Base-by-base conservation (phyloP, 2,797 vertebrate genomes). In the Australoheros facetus region DNA sequence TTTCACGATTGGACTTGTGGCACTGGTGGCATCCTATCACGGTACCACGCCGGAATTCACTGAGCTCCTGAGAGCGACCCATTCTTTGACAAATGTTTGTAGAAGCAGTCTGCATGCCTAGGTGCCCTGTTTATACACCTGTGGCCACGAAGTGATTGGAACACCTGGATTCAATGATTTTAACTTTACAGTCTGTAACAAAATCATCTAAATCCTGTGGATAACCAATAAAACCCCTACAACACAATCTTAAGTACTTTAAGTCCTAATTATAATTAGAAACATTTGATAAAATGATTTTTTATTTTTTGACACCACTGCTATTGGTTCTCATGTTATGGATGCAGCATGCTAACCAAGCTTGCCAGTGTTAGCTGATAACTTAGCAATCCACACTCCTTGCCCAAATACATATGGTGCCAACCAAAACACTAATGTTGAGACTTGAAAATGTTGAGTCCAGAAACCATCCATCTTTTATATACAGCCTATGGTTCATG, bases 341-440 rank as follows among this genome's bases (percentile, higher is more conserved):
- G 2, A 48, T 66, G 62, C 62, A 45, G 39, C 62, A 17, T 48
- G 62, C 39, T 48, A 45, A 28, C 39, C 62, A 66, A 66, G 17
- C 23, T 19, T 19, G 23, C 17, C 26, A 45, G 37, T 26, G 8
- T 64, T 64, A 64, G 60, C 37, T 10, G 37, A 45, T 64, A 64
- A 64, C 14, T 45, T 64, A 64, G 8, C 37, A 42, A 26, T 42
- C 14, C 14, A 45, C 14, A 45, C 42, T 4, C 21, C 60, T 45
- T 64, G 21, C 26, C 0, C 0, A 23, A 64, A 64, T 45, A 45
- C 45, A 45, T 26, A 64, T 45, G 60, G 21, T 17, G 4, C 21
- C 0, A 1, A 4, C 4, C 23, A 45, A 64, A 42, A 42, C 7
- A 26, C 37, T 17, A 11, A 26, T 64, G 23, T 26, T 45, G 14